Base-by-base conservation (phyloP, 2,797 vertebrate genomes). In the Streptopelia turtur region DNA sequence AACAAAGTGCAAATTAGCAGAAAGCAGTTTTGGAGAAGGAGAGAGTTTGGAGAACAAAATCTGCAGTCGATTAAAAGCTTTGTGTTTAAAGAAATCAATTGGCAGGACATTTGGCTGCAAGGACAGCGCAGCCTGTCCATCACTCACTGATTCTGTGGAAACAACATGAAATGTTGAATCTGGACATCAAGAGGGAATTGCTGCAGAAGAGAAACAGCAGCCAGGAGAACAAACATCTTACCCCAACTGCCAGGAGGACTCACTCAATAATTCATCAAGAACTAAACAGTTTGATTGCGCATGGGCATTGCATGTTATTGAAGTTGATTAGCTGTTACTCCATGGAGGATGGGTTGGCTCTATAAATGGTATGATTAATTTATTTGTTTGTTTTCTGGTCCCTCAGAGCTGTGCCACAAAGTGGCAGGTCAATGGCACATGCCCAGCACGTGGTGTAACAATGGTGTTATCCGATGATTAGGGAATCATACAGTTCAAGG, bases 191-290 rank as follows among this genome's bases (percentile, higher is more conserved):
- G 27, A 8, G 23, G 82, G 59, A 57, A 47, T 16, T 10, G 14
- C 74, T 83, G 90, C 70, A 74, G 83, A 76, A 83, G 45, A 85
- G 68, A 83, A 90, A 30, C 61, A 85, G 69, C 50, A 83, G 84
- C 74, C 89, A 91, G 79, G 56, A 27, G 1, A 86, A 37, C 68
- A 75, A 69, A 82, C 66, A 87, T 72, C 55, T 80, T 75, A 61
- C 35, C 50, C 90, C 60, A 70, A 78, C 78, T 92, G 85, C 94
- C 89, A 93, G 93, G 90, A 92, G 75, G 91, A 69, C 63, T 95
- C 78, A 66, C 23, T 97, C 94, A 95, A 97, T 97, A 97, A 97
- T 97, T 97, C 83, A 96, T 94, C 53, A 55, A 74, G 70, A 90
- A 91, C 86, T 87, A 94, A 97, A 93, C 76, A 84, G 49, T 95